Conservation (phyloP, 2,888 invertebrate species). For the Nephrotoma flavescens region DNA sequence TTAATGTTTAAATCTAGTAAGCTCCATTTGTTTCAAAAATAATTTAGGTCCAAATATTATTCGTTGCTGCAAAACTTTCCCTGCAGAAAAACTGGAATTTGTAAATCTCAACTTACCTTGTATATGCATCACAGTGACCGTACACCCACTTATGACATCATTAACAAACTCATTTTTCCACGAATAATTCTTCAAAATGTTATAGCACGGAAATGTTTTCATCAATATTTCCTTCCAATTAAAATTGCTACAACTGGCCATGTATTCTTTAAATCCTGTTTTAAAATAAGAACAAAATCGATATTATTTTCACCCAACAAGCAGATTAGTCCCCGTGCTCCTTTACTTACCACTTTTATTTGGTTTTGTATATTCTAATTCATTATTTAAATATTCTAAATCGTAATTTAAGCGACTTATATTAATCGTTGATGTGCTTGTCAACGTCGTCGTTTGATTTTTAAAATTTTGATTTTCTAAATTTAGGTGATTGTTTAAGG, state of each 20-base stretch:
- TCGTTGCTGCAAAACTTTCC: no score
- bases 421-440: not conserved
- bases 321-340: not conserved
- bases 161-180: constrained; percentile 37
- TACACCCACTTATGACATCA: constrained; percentile 69
- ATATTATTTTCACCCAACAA: not conserved
- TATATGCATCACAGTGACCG: constrained; percentile 78
- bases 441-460: not conserved
- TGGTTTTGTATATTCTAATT: not conserved
- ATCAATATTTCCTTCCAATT: not conserved
- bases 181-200: not conserved
- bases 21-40: no score
- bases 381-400: not conserved
- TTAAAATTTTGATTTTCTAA: not conserved
- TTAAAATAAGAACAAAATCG: not conserved
- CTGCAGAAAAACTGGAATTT: no score
- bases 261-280: not conserved
- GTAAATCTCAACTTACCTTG: constrained; percentile 21
- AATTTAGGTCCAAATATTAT: no score
- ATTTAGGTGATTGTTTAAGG: not conserved
- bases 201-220: not conserved
- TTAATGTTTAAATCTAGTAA: no score
- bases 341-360: not conserved
- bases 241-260: not conserved
- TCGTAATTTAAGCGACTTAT: not conserved